Base-by-base conservation (phyloP, 2,113 vertebrate species). In the Syrrhaptes paradoxus region DNA sequence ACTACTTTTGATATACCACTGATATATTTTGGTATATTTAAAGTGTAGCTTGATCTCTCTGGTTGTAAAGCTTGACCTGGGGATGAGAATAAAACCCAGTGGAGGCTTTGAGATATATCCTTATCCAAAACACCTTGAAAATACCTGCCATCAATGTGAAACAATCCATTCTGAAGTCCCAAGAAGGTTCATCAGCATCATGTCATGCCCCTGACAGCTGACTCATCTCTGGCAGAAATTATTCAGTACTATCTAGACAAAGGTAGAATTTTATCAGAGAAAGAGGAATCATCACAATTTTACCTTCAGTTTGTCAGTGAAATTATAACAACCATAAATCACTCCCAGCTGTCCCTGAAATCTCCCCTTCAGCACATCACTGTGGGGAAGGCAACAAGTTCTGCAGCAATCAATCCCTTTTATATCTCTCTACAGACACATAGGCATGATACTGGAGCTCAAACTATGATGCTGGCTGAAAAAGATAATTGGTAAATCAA, bases 341-440 rank as follows among this genome's bases (percentile, higher is more conserved):
- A 54, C 45, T 91, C 91, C 45, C 77, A 87, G 84, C 74, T 95
- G 94, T 82, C 85, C 54, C 78, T 89, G 70, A 83, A 72, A 83
- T 92, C 75, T 79, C 51, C 54, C 31, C 58, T 93, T 89, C 72
- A 91, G 62, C 75, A 59, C 51, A 76, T 79, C 62, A 87, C 67
- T 89, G 67, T 62, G 63, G 89, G 77, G 77, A 95, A 95, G 91
- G 74, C 85, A 95, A 91, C 78, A 94, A 92, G 89, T 95, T 94
- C 85, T 85, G 62, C 36, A 73, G 85, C 89, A 89, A 89, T 97
- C 94, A 94, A 73, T 96, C 46, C 62, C 54, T 85, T 96, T 95
- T 96, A 95, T 89, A 31, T 68, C 54, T 80, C 87, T 96, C 78
- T 48, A 62, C 51, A 94, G 93, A 96, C 66, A 83, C 31, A 72